Percentiles rank a stretch among this genome's conserved stretches.
These are phyloP conservation scores for Romanogobio albipinnatus DNA, from an alignment of 2,113 vertebrate genomes.

Conservation along the genomic window DNA sequence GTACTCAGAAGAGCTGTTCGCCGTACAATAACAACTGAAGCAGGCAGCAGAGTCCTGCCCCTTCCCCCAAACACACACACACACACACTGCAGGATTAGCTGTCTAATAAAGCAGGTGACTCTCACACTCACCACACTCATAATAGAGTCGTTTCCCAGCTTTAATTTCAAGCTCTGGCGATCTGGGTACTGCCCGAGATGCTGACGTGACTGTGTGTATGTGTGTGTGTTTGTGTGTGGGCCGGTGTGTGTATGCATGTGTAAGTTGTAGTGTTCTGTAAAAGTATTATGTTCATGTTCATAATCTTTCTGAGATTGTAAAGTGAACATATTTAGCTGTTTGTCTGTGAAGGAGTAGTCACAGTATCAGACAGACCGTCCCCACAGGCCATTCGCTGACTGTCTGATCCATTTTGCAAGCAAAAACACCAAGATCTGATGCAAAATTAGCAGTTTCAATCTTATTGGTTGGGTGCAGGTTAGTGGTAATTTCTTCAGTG, in stretches of 20 bases:
- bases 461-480: not conserved
- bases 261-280: not conserved
- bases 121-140: conserved; percentile 6
- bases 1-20: not conserved
- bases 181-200: conserved; percentile 9
- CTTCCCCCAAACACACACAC: not conserved
- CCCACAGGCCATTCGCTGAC: not conserved
- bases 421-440: not conserved
- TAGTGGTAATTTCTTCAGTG: not conserved
- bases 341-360: not conserved
- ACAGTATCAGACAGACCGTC: not conserved
- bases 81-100: conserved; percentile 37
- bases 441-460: not conserved
- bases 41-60: not conserved
- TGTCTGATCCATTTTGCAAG: not conserved
- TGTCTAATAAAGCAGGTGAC: conserved; percentile 45
- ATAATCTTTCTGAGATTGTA: conserved; percentile 14
- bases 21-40: conserved; percentile 14
- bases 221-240: conserved; percentile 16
- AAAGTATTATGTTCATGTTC: not conserved
- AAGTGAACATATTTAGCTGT: not conserved
- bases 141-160: conserved; percentile 42
- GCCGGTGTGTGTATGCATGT: not conserved
- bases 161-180: conserved; percentile 55
- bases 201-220: not conserved